Evolutionary conservation across 2,797 vertebrate species (phyloP), one percentile per base, ranked within the genome.

Genomic region (Nannoperca australis): DNA sequence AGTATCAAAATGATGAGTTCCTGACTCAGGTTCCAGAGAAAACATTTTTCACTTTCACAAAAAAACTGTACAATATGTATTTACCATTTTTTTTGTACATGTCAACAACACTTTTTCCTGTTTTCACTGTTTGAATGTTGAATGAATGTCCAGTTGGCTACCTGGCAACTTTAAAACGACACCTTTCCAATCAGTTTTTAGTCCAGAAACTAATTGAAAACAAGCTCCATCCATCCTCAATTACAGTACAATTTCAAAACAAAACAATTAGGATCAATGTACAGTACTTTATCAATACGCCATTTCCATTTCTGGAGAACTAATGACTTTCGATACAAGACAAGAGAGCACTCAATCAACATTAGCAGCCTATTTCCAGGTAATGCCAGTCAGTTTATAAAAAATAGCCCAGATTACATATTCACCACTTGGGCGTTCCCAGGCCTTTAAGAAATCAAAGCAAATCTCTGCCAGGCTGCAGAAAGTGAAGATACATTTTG

Each of bases 341-440:
- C 73, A 68, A 85, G 79, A 70, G 85, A 85, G 81, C 85, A 89
- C 88, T 89, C 73, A 88, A 66, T 53, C 70, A 58, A 76, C 78
- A 85, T 84, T 79, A 79, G 79, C 74, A 59, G 75, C 68, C 72
- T 84, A 66, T 88, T 90, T 87, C 78, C 78, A 81, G 79, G 84
- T 85, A 82, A 89, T 77, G 68, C 22, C 58, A 73, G 69, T 79
- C 62, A 74, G 22, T 72, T 81, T 58, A 78, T 83, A 45, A 68
- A 74, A 80, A 76, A 86, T 30, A 73, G 79, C 20, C 17, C 18
- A n/a, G 69, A 66, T 38, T 38, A 76, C 70, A 78, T 64, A 84
- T 73, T 81, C 40, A 83, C 11, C 14, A 58, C 36, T 47, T 62
- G 20, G 30, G 40, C 5, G 1, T 63, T 58, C 47, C 40, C 30